Evolutionary conservation across 2,888 invertebrate species (phyloP), one percentile per base, ranked within the genome.

Genomic region (Acrobasis suavella): DNA sequence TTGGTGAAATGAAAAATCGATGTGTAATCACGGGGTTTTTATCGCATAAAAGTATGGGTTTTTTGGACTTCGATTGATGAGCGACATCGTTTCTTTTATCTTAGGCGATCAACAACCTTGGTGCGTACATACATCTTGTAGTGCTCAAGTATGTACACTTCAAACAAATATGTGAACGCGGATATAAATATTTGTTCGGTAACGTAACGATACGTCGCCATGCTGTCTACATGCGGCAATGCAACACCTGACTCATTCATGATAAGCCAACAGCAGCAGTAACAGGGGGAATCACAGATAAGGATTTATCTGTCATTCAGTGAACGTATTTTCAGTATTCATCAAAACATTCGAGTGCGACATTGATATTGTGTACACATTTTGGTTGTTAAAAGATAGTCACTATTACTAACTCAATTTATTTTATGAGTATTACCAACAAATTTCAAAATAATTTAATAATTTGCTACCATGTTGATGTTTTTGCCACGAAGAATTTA

Each of bases 11-110:
- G 39, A 56, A 56, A 46, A 56, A 56, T 56, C 42, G 56, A 42
- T 46, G 42, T 46, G 42, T 56, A 46, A 56, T 46, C 56, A 42
- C 42, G 39, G 46, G 22, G 14, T 42, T 17, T 56, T 56, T 56
- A 56, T 56, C 56, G 42, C 16, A 16, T 42, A 56, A 56, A 55
- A 15, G 39, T 39, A 42, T 56, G 42, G 56, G 42, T 56, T 42
- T 42, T 56, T 42, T 56, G 17, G 42, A 17, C 9, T 42, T 16
- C 10, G 17, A 56, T 56, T 56, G 42, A 56, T 56, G 42, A 56
- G 42, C 56, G 56, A 56, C 56, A 56, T 39, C 56, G 56, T 56
- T 56, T 56, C 56, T 56, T 55, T 56, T 56, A 56, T 56, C 56
- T 56, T 46, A 42, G n/a, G 17, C 38, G 55, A 55, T 56, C 56